Percentiles rank a stretch among this genome's conserved stretches.
These are phyloP conservation scores for Parasteatoda lunata DNA, from an alignment of 2,888 invertebrate genomes.

Conservation along the genomic window DNA sequence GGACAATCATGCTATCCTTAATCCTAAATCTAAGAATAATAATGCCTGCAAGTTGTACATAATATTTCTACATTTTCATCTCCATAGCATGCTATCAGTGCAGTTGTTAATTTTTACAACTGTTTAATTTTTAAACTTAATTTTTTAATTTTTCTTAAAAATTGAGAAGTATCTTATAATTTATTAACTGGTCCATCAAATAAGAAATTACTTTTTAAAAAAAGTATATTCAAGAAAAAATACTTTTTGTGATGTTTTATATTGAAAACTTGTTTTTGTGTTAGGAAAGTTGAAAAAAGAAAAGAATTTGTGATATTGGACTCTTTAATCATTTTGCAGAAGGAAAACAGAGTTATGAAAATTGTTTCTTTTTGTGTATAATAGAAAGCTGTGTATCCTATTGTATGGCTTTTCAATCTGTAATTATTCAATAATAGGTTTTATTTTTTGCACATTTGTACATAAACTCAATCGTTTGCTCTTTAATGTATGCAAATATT, in stretches of 20 bases:
- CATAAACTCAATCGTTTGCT: neutral
- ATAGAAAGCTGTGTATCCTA: too few relatives aligned
- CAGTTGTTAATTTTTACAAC: conserved; percentile 50
- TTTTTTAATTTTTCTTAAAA: too few relatives aligned
- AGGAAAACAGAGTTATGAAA: too few relatives aligned
- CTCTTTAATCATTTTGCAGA: neutral
- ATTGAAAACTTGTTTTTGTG: neutral
- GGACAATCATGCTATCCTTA: conserved; percentile 38
- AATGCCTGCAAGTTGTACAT: conserved; percentile 23
- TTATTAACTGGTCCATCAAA: too few relatives aligned
- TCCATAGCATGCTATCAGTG: conserved; percentile 14
- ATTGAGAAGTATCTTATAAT: too few relatives aligned
- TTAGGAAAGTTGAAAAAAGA: neutral
- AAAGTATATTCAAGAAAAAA: neutral
- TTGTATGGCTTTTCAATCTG: too few relatives aligned
- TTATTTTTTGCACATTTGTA: neutral
- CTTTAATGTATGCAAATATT: neutral
- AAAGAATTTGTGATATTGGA: neutral
- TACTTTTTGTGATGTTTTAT: neutral
- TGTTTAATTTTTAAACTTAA: neutral
- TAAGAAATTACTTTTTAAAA: too few relatives aligned
- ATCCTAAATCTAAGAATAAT: conserved; percentile 12
- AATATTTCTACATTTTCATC: conserved; percentile 28
- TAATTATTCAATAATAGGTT: neutral
- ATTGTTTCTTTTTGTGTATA: too few relatives aligned